Evolutionary conservation across 2,113 vertebrate species (phyloP).

Genomic region (Rana temporaria): DNA sequence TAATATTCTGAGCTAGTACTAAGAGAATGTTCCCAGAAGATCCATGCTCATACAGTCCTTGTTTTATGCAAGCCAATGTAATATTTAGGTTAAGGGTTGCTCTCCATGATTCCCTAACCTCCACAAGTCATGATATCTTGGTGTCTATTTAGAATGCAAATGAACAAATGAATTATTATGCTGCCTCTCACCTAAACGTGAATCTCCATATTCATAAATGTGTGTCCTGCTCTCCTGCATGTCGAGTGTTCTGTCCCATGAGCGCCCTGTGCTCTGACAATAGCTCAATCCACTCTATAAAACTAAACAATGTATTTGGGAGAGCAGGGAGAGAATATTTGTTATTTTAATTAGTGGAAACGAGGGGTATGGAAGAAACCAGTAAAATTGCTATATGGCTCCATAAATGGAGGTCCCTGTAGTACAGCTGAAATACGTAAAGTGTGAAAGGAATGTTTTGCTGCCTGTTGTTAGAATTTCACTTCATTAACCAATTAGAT

Average conservation of each 20-base stretch:
- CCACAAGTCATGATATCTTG: slow-evolving; percentile 31
- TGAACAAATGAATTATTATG: slow-evolving; percentile 47
- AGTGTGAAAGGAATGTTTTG: too few species aligned
- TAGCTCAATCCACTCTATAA: slow-evolving; percentile 18
- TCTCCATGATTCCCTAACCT: slow-evolving; percentile 22
- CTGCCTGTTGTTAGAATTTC: too few species aligned
- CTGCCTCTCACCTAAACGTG: slow-evolving; percentile 39
- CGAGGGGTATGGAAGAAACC: too few species aligned
- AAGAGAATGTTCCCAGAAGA: not conserved
- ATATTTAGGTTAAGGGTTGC: slow-evolving; percentile 55
- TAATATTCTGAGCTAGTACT: not conserved
- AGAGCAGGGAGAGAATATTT: not conserved
- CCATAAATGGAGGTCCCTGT: too few species aligned
- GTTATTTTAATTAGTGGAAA: not conserved
- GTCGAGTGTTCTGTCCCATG: slow-evolving; percentile 28
- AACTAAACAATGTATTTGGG: slow-evolving; percentile 31
- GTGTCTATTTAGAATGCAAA: slow-evolving; percentile 38
- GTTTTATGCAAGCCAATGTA: slow-evolving; percentile 58
- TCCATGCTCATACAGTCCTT: not conserved
- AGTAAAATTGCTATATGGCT: too few species aligned
- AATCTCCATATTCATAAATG: slow-evolving; percentile 44
- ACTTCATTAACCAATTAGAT: too few species aligned
- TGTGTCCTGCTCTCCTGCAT: slow-evolving; percentile 28
- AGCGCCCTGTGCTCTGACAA: slow-evolving; percentile 34
- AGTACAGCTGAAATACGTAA: too few species aligned